Evolutionary conservation across 1,140 invertebrate genomes (phyloP).

Genomic region (Philaenus spumarius): DNA sequence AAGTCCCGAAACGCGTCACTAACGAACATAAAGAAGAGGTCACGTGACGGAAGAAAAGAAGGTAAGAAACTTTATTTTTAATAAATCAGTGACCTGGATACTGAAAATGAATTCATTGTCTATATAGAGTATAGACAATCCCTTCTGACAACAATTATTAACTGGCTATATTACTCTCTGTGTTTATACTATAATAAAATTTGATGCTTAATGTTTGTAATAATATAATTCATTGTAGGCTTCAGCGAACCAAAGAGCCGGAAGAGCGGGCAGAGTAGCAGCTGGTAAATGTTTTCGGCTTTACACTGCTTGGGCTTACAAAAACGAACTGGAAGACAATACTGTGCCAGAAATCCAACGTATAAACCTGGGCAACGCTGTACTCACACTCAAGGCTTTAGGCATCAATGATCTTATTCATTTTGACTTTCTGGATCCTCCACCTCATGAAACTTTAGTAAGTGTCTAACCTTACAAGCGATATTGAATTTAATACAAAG

Average conservation of each 20-base stretch:
- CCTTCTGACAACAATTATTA: too few species aligned
- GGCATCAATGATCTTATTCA: constrained; percentile 97
- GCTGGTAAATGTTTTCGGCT: constrained; percentile 97
- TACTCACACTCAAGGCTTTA: constrained; percentile 92
- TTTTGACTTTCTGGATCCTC: constrained; percentile 98
- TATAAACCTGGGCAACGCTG: constrained; percentile 96
- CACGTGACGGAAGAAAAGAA: too few species aligned
- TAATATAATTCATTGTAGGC: constrained; percentile 49
- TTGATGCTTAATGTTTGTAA: too few species aligned
- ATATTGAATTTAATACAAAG: too few species aligned
- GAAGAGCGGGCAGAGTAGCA: constrained; percentile 84
- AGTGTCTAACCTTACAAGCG: constrained; percentile 11
- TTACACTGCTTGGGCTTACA: constrained; percentile 96
- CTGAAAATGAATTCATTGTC: too few species aligned
- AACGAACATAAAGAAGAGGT: too few species aligned
- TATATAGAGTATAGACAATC: too few species aligned
- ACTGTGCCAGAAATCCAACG: constrained; percentile 97
- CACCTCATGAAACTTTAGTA: constrained; percentile 93
- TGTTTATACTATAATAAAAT: too few species aligned
- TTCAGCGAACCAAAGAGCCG: constrained; percentile 90
- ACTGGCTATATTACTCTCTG: too few species aligned
- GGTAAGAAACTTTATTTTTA: too few species aligned
- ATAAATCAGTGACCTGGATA: too few species aligned
- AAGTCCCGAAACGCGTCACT: too few species aligned
- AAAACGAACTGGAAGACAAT: constrained; percentile 96